A percentile compares a stretch with the other conserved stretches of the same genome.
Evolutionary conservation across 1,140 invertebrate genomes (phyloP).

Genomic region (Hylyphantes graminicola): DNA sequence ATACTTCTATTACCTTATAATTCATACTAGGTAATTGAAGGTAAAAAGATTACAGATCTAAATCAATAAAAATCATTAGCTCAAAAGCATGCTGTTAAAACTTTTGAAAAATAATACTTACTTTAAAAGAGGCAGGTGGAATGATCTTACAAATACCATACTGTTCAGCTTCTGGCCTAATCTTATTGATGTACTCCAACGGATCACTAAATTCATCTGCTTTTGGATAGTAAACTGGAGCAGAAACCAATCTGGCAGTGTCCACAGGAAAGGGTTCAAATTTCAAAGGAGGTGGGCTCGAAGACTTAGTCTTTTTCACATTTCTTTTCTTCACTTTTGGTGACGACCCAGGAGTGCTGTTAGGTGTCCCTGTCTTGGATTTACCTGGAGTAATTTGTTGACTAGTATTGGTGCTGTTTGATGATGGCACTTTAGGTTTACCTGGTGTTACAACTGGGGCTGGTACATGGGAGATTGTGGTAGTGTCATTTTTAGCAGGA

Average conservation of each 20-base stretch:
- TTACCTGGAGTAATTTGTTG: neutral
- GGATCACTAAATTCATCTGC: constrained; percentile 92
- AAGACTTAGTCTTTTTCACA: neutral
- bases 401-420: neutral
- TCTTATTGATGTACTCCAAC: constrained; percentile 87
- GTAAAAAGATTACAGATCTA: too few species aligned
- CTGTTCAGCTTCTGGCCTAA: constrained; percentile 87
- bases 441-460: too few species aligned
- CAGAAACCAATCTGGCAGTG: constrained; percentile 74
- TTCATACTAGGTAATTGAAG: too few species aligned
- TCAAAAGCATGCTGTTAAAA: neutral
- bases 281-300: neutral
- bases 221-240: constrained; percentile 83
- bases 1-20: too few species aligned
- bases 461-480: too few species aligned
- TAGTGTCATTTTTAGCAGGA: too few species aligned
- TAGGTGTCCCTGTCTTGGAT: neutral
- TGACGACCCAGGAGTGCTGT: neutral
- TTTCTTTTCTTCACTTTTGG: constrained; percentile 42
- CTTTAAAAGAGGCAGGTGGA: constrained; percentile 86
- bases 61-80: neutral
- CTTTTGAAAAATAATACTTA: constrained; percentile 63
- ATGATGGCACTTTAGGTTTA: neutral
- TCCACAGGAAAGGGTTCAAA: constrained; percentile 32
- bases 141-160: constrained; percentile 94